phyloP scores from a whole-genome alignment of 2,888 invertebrate genomes.

The Eurois occulta region DNA sequence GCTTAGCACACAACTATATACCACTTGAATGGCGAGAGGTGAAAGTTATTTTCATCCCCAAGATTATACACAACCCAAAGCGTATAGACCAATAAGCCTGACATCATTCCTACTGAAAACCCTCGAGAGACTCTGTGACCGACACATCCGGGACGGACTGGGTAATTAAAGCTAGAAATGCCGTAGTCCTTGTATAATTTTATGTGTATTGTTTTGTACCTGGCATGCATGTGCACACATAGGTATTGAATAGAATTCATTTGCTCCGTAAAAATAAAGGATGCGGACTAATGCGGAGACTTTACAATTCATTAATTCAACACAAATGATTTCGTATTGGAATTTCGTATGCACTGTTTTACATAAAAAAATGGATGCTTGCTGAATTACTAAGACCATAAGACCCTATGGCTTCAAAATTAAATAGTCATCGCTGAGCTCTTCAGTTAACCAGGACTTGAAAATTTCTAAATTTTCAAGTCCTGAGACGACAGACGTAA shows the following conservation, averaged over 20 bases:
- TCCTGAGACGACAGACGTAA: neutral
- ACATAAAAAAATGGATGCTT: neutral
- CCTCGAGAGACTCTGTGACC: too few species aligned
- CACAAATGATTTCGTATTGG: neutral
- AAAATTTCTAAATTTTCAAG: slow-evolving; percentile 15
- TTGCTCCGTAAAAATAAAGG: neutral
- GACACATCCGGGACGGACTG: too few species aligned
- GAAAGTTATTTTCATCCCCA: too few species aligned
- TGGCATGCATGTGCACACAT: neutral
- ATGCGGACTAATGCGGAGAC: neutral
- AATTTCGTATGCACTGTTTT: neutral
- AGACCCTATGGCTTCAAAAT: neutral
- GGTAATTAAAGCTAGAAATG: neutral
- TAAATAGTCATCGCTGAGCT: neutral
- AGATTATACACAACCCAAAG: too few species aligned
- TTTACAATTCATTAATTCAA: neutral
- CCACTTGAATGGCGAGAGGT: too few species aligned
- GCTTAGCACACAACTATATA: too few species aligned
- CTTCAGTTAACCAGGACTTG: neutral
- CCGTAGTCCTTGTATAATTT: neutral
- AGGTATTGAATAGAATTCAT: neutral
- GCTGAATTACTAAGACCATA: neutral
- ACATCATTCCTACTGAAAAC: too few species aligned
- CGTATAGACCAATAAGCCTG: too few species aligned
- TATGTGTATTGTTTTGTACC: neutral